Evolutionary conservation across 2,888 invertebrate species (phyloP), one percentile per base, ranked within the genome.

Genomic region (Phalera bucephala): DNA sequence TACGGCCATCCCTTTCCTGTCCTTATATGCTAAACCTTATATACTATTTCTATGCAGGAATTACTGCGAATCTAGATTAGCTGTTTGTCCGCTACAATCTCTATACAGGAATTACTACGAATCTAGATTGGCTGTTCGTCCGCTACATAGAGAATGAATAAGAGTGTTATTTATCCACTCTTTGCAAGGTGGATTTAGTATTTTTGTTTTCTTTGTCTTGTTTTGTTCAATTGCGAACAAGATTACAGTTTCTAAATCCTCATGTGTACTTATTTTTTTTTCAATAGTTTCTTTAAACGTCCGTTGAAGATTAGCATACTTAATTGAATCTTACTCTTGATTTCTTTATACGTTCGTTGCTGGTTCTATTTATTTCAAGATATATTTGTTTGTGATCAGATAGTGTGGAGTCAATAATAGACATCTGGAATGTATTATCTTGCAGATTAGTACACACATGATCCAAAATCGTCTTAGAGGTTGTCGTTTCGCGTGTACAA

Each of bases 401-500:
- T n/a, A n/a, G 27, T 27, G 2, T 34, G 17, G 10, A 21, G 27
- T 38, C 33, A 11, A 38, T 30, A 1, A 33, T 12, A 6, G 33
- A 29, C 3, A 33, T 8, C n/a, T 38, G 31, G 29, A 33, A 38
- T 5, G 7, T 2, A 9, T n/a, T n/a, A n/a, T n/a, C n/a, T n/a
- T n/a, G n/a, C n/a, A n/a, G n/a, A n/a, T n/a, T n/a, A n/a, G n/a
- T n/a, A n/a, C n/a, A n/a, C n/a, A n/a, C n/a, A n/a, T n/a, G n/a
- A n/a, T n/a, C n/a, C n/a, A n/a, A n/a, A 33, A 21, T n/a, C 25
- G 10, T 12, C 12, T 21, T 11, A 29, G 21, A 26, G 2, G 21
- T 22, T 17, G 12, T n/a, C 1, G 33, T 38, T 10, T 29, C 29
- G 11, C 38, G 22, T 8, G 38, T 38, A 30, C 33, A 29, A 21